A percentile compares a stretch with the other conserved stretches of the same genome.
Evolutionary conservation across 2,888 invertebrate genomes (phyloP).

Genomic region (Pecten maximus): DNA sequence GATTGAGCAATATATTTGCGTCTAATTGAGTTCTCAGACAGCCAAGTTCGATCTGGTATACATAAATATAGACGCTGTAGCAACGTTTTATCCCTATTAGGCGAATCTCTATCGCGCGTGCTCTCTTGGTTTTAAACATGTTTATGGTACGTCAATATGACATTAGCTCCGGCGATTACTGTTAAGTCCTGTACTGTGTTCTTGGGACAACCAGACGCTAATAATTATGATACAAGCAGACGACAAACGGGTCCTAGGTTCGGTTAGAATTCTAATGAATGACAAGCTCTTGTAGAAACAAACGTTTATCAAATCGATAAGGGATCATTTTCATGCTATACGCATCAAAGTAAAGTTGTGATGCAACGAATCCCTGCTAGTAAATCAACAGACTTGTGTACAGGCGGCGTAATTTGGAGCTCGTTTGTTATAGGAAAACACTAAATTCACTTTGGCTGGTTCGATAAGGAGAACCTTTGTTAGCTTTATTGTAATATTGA

Average conservation of each 20-base stretch:
- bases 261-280: background rate
- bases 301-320: background rate
- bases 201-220: background rate
- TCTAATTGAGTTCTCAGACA: background rate
- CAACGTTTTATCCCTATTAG: background rate
- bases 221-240: background rate
- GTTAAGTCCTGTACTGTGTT: background rate
- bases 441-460: background rate
- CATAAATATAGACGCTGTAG: background rate
- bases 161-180: background rate
- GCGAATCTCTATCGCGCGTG: background rate
- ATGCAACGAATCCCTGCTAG: background rate
- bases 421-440: background rate
- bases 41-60: background rate
- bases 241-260: background rate
- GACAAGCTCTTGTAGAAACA: background rate
- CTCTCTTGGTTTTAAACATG: background rate
- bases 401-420: background rate
- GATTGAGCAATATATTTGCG: background rate
- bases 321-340: background rate
- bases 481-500: background rate
- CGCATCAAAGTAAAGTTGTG: background rate
- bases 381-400: background rate
- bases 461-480: background rate
- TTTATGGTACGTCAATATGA: background rate